These are phyloP conservation scores for Cheilosia scutellata DNA, from an alignment of 2,888 invertebrate genomes.

Conservation along the genomic window DNA sequence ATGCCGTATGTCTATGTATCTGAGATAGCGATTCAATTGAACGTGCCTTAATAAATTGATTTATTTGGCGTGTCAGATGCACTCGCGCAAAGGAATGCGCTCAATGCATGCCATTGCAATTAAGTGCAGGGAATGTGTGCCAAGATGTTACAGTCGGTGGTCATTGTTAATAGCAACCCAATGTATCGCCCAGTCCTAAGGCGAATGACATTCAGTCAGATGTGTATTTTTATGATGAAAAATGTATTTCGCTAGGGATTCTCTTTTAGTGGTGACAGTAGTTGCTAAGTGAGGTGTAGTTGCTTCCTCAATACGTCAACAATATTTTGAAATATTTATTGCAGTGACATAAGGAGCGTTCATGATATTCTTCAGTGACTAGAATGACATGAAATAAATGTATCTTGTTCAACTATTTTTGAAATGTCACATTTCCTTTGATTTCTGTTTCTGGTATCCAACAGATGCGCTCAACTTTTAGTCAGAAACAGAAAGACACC, in stretches of 20 bases:
- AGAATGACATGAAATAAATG: no score
- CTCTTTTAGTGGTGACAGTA: no score
- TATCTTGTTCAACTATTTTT: no score
- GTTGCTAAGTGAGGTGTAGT: no score
- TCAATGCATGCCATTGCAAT: constrained; percentile 45
- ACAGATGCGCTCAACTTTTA: no score
- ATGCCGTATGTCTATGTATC: constrained; percentile 42
- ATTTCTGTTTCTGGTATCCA: no score
- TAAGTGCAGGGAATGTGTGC: constrained; percentile 52
- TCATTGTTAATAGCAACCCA: neutral
- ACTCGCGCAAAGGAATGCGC: constrained; percentile 2
- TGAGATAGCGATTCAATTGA: constrained; percentile 65
- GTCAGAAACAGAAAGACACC: no score
- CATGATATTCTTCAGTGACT: no score
- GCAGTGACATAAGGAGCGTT: no score
- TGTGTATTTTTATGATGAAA: neutral
- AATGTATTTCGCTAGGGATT: neutral
- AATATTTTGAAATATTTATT: no score
- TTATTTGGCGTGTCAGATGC: constrained; percentile 66
- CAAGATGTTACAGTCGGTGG: constrained; percentile 35
- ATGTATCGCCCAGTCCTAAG: neutral
- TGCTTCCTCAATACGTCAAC: no score
- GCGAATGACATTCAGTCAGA: neutral
- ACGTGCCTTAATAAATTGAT: constrained; percentile 66
- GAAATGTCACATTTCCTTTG: no score